Base-by-base conservation (phyloP, 2,113 vertebrate genomes). In the Tenebrosternarchus preto region DNA sequence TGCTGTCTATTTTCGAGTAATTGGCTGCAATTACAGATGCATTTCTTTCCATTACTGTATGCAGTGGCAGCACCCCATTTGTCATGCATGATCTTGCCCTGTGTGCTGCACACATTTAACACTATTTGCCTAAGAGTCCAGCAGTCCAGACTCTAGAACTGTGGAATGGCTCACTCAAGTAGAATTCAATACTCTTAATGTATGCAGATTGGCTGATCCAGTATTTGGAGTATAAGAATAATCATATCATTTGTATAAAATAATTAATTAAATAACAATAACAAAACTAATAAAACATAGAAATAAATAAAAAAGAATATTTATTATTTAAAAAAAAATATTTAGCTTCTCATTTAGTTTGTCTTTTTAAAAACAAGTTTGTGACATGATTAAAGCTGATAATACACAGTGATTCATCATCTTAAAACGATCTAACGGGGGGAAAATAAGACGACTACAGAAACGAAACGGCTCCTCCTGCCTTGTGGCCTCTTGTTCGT, bases 21-120 rank as follows among this genome's bases (percentile, higher is more conserved):
- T 80, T 68, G 71, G 71, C 61, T 59, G 71, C 71, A 46, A 22
- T 74, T 75, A 68, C 17, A 15, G 22, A 75, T 80, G 50, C 39
- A 75, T 80, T 73, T 73, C 73, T 80, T 80, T 64, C 66, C 71
- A 75, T 74, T 72, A 72, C 68, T 63, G 69, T 64, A 61, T 61
- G 15, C 19, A 16, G 43, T 33, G 53, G 67, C 53, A 43, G 50
- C 56, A 63, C 63, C 72, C 33, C n/a, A 67, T 67, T 73, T 85
- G 20, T 84, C 81, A 59, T 24, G 74, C 73, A 63, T 73, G 73
- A 57, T 75, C 33, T n/a, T 85, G 82, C 79, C 50, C 46, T 67
- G 29, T 29, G 31, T 43, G 56, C 61, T 75, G 79, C 71, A 80
- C 75, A 74, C 68, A 59, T 68, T 75, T 67, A 75, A 80, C 53